These are phyloP conservation scores for Lichenostomus cassidix DNA, from an alignment of 2,113 vertebrate genomes.

Conservation along the genomic window DNA sequence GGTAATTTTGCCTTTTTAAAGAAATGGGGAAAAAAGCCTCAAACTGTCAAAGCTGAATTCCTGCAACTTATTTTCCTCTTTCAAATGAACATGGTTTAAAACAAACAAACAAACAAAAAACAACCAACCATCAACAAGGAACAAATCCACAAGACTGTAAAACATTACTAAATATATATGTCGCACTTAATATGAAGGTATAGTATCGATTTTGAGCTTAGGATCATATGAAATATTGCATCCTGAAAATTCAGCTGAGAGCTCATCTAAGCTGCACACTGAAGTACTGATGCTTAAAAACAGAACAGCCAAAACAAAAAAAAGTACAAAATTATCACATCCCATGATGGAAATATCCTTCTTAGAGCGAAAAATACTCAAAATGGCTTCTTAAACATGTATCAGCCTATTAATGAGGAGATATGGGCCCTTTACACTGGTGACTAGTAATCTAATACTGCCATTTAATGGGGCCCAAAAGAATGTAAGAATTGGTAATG, in stretches of 20 bases:
- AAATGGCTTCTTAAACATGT: neutral
- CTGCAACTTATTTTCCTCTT: neutral
- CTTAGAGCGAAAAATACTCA: neutral
- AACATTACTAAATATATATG: neutral
- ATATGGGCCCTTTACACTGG: neutral
- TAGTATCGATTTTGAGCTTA: neutral
- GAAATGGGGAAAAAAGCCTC: accelerated
- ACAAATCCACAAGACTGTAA: neutral
- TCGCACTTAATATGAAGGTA: neutral
- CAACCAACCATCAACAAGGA: neutral
- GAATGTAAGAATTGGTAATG: neutral
- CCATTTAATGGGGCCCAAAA: neutral
- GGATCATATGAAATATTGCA: neutral
- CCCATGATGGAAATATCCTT: neutral
- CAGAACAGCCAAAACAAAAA: neutral
- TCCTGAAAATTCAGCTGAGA: neutral
- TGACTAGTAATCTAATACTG: neutral
- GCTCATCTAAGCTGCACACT: neutral
- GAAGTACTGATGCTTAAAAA: neutral
- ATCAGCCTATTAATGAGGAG: neutral
- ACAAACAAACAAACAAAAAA: neutral
- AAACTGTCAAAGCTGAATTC: neutral
- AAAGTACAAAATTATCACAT: neutral
- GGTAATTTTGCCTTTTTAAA: neutral
- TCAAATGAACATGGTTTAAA: neutral